Percentiles rank a stretch among this genome's conserved stretches.
Conservation (phyloP, 2,113 vertebrate genomes). For the Gambusia affinis region DNA sequence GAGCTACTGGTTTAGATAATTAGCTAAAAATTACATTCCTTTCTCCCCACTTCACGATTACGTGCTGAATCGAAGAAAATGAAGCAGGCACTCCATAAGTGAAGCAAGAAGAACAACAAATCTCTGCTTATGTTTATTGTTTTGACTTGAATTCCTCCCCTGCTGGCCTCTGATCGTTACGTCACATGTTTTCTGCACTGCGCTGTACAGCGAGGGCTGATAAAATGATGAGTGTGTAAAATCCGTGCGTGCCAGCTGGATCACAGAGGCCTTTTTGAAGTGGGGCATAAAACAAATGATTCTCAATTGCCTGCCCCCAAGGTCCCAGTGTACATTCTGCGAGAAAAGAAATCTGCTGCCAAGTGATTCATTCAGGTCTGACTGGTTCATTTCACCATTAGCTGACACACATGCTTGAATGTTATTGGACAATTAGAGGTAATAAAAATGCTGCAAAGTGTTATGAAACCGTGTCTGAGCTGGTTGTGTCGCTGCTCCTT, state of each 20-base stretch:
- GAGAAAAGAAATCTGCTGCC: conserved; percentile 68
- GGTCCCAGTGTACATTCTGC: conserved; percentile 56
- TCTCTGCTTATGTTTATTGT: conserved; percentile 53
- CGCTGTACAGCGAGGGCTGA: conserved; percentile 9
- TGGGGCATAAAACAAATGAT: conserved; percentile 69
- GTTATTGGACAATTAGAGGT: conserved; percentile 73
- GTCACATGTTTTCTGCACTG: conserved; percentile 16
- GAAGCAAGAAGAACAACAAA: conserved; percentile 16
- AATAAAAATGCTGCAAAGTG: conserved; percentile 59
- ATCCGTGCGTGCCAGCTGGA: conserved; percentile 60
- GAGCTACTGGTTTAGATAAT: not conserved
- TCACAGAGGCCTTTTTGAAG: conserved; percentile 51
- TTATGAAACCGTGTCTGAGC: conserved; percentile 50
- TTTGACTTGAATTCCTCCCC: conserved; percentile 26
- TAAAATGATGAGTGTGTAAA: conserved; percentile 18
- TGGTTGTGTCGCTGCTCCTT: conserved; percentile 40
- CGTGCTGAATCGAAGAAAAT: conserved; percentile 4
- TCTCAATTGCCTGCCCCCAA: conserved; percentile 54
- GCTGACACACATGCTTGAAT: conserved; percentile 69
- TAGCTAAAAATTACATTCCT: not conserved
- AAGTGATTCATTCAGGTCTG: conserved; percentile 66
- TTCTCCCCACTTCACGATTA: not conserved
- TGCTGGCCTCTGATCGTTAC: not conserved
- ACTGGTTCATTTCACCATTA: conserved; percentile 71
- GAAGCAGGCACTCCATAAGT: conserved; percentile 39